These are phyloP conservation scores for Bovichtus variegatus DNA, from an alignment of 2,797 vertebrate genomes.

Conservation along the genomic window DNA sequence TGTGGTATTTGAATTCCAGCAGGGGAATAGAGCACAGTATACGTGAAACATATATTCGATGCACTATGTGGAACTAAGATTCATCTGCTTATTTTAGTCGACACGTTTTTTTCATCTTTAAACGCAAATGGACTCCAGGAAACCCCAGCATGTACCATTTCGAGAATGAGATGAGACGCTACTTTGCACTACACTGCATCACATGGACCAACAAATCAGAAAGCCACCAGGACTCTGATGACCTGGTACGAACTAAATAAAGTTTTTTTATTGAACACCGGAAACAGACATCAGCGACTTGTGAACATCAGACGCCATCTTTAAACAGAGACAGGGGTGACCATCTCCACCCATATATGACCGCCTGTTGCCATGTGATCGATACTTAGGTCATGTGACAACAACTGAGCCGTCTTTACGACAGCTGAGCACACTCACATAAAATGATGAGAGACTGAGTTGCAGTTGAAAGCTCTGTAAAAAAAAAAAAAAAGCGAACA, in stretches of 20 bases:
- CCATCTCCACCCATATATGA: background rate
- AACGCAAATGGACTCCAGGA: background rate
- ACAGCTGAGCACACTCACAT: background rate
- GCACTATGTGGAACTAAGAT: too few relatives aligned
- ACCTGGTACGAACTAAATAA: background rate
- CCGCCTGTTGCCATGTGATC: background rate
- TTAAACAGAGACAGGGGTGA: background rate
- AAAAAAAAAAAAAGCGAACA: background rate
- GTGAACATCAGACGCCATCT: too few relatives aligned
- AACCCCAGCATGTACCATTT: background rate
- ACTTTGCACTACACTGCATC: too few relatives aligned
- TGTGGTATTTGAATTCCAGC: too few relatives aligned
- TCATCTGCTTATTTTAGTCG: too few relatives aligned
- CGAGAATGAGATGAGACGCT: background rate
- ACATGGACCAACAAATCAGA: background rate
- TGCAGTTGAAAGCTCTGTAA: background rate
- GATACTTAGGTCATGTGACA: background rate
- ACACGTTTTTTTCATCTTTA: too few relatives aligned
- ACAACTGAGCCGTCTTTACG: background rate
- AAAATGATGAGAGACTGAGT: background rate
- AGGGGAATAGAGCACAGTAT: too few relatives aligned
- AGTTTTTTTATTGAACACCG: too few relatives aligned
- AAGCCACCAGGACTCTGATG: background rate
- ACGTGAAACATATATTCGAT: too few relatives aligned
- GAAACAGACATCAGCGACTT: too few relatives aligned